These are phyloP conservation scores for Chrysocyon brachyurus DNA, from an alignment of 2,797 vertebrate genomes.

Conservation along the genomic window DNA sequence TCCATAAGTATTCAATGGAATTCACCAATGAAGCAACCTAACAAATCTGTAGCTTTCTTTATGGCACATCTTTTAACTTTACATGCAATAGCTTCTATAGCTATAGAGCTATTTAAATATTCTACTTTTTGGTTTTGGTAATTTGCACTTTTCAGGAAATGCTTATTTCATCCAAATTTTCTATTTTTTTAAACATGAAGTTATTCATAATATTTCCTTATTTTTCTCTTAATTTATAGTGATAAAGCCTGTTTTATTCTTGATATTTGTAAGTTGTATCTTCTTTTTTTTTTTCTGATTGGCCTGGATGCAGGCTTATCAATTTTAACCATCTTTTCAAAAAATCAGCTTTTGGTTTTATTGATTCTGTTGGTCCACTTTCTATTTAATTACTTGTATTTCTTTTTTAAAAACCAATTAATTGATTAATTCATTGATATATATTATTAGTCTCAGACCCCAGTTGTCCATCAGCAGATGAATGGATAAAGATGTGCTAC, in stretches of 20 bases:
- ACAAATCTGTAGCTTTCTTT: neutral
- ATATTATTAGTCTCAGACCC: neutral
- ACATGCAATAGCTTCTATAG: neutral
- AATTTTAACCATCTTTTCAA: neutral
- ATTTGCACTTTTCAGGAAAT: conserved; percentile 24
- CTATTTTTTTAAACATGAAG: neutral
- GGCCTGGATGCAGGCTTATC: neutral
- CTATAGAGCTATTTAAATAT: neutral
- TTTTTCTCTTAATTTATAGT: neutral
- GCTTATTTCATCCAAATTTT: neutral
- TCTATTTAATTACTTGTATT: neutral
- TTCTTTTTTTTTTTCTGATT: neutral
- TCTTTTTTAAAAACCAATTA: neutral
- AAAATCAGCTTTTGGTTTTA: conserved; percentile 23
- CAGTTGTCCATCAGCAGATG: neutral
- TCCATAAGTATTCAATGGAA: neutral
- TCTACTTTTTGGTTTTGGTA: neutral
- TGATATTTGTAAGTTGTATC: neutral
- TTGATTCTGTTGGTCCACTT: neutral
- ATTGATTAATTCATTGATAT: neutral
- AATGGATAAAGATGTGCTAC: neutral
- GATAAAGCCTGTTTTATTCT: neutral
- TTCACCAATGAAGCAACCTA: neutral
- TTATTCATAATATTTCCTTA: neutral
- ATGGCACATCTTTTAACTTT: neutral